Percentiles rank a stretch among this genome's conserved stretches.
Evolutionary conservation across 1,140 invertebrate genomes (phyloP).

Genomic region (Polypedilum pembai): DNA sequence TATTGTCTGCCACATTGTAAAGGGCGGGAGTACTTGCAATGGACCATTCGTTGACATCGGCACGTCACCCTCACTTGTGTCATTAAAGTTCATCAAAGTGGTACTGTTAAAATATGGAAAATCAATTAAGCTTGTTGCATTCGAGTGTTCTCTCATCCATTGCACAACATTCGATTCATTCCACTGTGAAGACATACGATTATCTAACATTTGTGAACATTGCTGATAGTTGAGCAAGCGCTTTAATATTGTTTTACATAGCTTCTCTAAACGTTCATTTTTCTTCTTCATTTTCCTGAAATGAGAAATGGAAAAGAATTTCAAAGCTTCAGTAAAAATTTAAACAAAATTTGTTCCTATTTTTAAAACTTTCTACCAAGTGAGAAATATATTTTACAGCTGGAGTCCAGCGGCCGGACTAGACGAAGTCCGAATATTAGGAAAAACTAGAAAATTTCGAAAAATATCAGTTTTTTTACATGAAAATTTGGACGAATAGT

Average conservation of each 20-base stretch:
- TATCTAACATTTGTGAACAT: not conserved
- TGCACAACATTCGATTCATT: not conserved
- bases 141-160: not conserved
- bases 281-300: conserved; percentile 20
- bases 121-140: conserved; percentile 12
- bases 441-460: too few relatives aligned
- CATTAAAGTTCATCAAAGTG: not conserved
- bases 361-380: too few relatives aligned
- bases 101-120: conserved; percentile 28
- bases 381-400: too few relatives aligned
- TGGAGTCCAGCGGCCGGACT: too few relatives aligned
- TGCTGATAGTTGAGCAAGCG: conserved; percentile 4
- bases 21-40: conserved; percentile 66
- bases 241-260: not conserved
- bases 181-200: not conserved
- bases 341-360: too few relatives aligned
- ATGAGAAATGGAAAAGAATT: not conserved
- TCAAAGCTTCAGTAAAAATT: too few relatives aligned
- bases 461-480: too few relatives aligned
- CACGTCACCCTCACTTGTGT: not conserved
- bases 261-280: not conserved
- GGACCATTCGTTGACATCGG: conserved; percentile 37
- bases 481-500: too few relatives aligned
- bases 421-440: too few relatives aligned
- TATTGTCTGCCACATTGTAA: conserved; percentile 83